phyloP scores from a whole-genome alignment of 2,797 vertebrate genomes.

The Hippocampus kuda region DNA sequence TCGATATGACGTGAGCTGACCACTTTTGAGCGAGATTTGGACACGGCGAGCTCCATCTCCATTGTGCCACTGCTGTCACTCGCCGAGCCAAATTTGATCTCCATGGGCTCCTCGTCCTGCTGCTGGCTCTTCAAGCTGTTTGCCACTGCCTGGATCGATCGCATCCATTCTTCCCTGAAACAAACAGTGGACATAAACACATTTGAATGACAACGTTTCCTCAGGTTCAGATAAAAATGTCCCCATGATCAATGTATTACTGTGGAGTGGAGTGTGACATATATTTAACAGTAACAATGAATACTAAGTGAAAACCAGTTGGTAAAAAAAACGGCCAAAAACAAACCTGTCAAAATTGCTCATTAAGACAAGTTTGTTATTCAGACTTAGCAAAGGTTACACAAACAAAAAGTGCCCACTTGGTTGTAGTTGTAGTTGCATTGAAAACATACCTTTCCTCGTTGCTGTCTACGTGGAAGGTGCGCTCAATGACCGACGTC shows the following conservation, averaged over 20 bases:
- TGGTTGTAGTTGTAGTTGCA: slow-evolving; percentile 24
- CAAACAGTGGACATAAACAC: slow-evolving; percentile 9
- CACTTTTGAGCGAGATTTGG: slow-evolving; percentile 81
- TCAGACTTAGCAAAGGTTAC: slow-evolving; percentile 14
- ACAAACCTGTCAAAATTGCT: neutral
- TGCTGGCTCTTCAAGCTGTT: slow-evolving; percentile 84
- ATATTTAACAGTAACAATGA: neutral
- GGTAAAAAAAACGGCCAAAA: neutral
- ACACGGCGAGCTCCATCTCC: slow-evolving; percentile 81
- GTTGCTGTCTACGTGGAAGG: slow-evolving; percentile 86
- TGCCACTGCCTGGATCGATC: slow-evolving; percentile 85
- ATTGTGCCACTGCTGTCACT: slow-evolving; percentile 70
- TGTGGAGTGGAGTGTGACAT: too few species aligned
- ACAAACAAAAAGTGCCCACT: slow-evolving; percentile 26
- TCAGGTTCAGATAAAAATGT: neutral
- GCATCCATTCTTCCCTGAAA: slow-evolving; percentile 88
- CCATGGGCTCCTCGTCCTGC: slow-evolving; percentile 74
- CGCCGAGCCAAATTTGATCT: slow-evolving; percentile 79
- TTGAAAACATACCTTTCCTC: slow-evolving; percentile 71
- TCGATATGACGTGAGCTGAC: slow-evolving; percentile 62
- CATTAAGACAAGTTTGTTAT: neutral
- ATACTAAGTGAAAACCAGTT: neutral
- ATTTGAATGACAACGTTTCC: neutral
- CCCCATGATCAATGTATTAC: neutral
- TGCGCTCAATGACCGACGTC: slow-evolving; percentile 91